Evolutionary conservation across 2,113 vertebrate genomes (phyloP).

Genomic region (Stigmatopora argus): DNA sequence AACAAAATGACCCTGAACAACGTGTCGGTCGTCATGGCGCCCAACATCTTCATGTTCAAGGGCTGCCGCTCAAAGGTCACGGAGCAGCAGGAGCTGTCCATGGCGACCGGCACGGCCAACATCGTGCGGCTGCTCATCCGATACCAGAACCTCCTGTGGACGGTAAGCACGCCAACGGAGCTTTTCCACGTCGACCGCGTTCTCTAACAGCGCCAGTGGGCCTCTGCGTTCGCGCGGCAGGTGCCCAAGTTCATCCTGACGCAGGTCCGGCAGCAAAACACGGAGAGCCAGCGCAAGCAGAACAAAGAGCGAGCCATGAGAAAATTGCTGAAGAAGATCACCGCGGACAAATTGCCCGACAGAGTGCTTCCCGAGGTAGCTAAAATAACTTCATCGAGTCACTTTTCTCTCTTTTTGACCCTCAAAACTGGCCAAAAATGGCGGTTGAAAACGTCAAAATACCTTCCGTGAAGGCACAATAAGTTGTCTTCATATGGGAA

Average conservation of each 20-base stretch:
- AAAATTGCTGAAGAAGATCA: slow-evolving; percentile 93
- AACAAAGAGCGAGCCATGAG: slow-evolving; percentile 80
- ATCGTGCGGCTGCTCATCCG: slow-evolving; percentile 85
- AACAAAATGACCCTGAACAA: slow-evolving; percentile 96
- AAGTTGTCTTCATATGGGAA: too few relatives aligned
- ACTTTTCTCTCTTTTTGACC: too few relatives aligned
- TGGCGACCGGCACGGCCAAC: slow-evolving; percentile 85
- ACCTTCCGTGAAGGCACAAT: too few relatives aligned
- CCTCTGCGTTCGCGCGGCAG: slow-evolving; percentile 50
- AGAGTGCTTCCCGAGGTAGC: slow-evolving; percentile 42
- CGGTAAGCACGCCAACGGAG: slow-evolving; percentile 72
- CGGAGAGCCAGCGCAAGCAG: slow-evolving; percentile 80
- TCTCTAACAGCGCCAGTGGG: too few relatives aligned
- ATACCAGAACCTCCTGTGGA: slow-evolving; percentile 91
- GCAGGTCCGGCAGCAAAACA: slow-evolving; percentile 90
- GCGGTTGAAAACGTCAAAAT: too few relatives aligned
- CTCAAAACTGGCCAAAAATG: too few relatives aligned
- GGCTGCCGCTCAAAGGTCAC: slow-evolving; percentile 75
- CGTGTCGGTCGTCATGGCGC: slow-evolving; percentile 93
- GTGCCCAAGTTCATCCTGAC: slow-evolving; percentile 93
- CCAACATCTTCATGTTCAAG: slow-evolving; percentile 94
- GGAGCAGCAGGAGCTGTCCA: slow-evolving; percentile 81
- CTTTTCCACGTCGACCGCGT: too few relatives aligned
- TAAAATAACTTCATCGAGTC: too few relatives aligned
- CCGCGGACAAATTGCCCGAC: slow-evolving; percentile 77